Conservation (phyloP, 1,140 invertebrate species). For the Brachionus sp. region DNA sequence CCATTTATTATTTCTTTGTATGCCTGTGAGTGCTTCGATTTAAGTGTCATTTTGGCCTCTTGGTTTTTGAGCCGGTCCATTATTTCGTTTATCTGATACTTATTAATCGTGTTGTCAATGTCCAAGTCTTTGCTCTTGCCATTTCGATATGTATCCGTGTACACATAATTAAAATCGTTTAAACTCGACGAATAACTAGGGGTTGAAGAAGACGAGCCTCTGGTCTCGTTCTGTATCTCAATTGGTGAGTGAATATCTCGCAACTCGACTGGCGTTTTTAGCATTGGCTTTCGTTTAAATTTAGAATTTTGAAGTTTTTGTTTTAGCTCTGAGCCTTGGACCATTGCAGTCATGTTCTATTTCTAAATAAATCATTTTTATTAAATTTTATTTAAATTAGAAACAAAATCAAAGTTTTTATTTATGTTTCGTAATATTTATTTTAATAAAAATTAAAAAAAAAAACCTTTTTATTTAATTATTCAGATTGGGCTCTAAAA, state of each 20-base stretch:
- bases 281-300: neutral
- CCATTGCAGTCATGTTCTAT: neutral
- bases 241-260: neutral
- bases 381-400: neutral
- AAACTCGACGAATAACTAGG: neutral
- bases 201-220: neutral
- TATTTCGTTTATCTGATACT: constrained; percentile 2
- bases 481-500: neutral
- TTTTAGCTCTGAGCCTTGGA: neutral
- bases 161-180: neutral
- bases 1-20: neutral
- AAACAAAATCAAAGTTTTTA: neutral
- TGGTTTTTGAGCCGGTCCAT: neutral
- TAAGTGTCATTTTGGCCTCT: neutral
- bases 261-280: neutral
- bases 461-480: neutral
- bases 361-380: neutral
- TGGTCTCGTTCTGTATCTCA: neutral
- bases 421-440: constrained; percentile 5
- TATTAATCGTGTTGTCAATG: neutral
- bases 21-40: neutral
- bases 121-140: neutral
- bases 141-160: neutral
- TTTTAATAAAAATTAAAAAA: neutral
- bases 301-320: neutral